These are phyloP conservation scores for Suricata suricatta DNA, from an alignment of 2,113 vertebrate species.

Conservation along the genomic window DNA sequence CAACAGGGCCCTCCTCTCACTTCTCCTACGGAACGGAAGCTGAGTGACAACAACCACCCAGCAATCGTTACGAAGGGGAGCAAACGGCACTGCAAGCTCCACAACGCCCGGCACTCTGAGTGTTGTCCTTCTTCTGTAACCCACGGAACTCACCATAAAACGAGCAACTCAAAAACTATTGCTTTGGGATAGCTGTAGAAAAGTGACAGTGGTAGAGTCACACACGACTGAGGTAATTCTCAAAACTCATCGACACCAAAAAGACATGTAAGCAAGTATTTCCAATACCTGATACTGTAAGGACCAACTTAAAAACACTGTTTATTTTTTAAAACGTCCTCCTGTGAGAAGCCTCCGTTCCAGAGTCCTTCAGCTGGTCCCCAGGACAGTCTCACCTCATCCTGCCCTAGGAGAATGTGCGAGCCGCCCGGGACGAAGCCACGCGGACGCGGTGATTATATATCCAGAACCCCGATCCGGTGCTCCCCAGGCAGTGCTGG, in stretches of 20 bases:
- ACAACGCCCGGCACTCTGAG: background rate
- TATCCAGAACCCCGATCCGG: accelerated
- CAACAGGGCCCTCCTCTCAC: background rate
- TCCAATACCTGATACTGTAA: background rate
- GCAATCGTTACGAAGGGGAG: background rate
- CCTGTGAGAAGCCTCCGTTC: background rate
- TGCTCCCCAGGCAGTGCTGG: accelerated
- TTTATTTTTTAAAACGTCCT: background rate
- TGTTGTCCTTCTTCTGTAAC: background rate
- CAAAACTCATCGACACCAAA: background rate
- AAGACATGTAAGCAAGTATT: background rate
- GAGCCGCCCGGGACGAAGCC: too few relatives aligned
- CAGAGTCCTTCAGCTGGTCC: background rate
- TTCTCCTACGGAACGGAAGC: background rate
- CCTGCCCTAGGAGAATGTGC: accelerated
- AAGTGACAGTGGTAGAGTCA: background rate
- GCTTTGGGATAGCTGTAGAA: background rate
- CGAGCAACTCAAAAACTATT: background rate
- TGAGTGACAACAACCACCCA: background rate
- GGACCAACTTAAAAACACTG: background rate
- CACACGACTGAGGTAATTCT: background rate
- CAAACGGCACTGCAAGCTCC: background rate
- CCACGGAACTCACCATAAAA: background rate
- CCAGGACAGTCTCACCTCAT: too few relatives aligned
- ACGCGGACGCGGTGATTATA: background rate